These are phyloP conservation scores for Patella pellucida DNA, from an alignment of 2,888 invertebrate species.

Conservation along the genomic window DNA sequence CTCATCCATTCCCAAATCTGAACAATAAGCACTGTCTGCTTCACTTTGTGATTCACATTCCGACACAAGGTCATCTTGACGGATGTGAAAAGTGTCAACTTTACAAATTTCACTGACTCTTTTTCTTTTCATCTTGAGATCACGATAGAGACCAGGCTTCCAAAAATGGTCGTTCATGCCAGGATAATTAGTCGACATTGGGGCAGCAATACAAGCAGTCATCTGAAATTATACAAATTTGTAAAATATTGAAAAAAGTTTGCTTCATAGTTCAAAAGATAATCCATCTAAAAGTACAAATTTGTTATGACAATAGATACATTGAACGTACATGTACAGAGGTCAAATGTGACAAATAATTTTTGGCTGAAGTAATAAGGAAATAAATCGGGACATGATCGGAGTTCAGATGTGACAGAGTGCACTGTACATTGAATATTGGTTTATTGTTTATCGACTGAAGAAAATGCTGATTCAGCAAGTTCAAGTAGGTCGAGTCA, in stretches of 20 bases:
- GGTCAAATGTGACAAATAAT: too few relatives aligned
- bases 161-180: slow-evolving; percentile 13
- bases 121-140: slow-evolving; percentile 90
- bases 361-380: too few relatives aligned
- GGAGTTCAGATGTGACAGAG: too few relatives aligned
- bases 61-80: slow-evolving; percentile 27
- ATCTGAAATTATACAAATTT: slow-evolving; percentile 23
- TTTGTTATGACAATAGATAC: too few relatives aligned
- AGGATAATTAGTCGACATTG: slow-evolving; percentile 14
- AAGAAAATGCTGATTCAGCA: too few relatives aligned
- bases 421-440: too few relatives aligned
- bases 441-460: too few relatives aligned
- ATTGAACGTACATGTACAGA: too few relatives aligned
- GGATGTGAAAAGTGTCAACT: slow-evolving; percentile 73
- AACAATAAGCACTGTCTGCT: slow-evolving; percentile 32
- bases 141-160: slow-evolving; percentile 43
- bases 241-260: not conserved
- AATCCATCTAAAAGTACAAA: too few relatives aligned
- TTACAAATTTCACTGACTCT: slow-evolving; percentile 97
- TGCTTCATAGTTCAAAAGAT: too few relatives aligned
- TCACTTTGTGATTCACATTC: slow-evolving; percentile 50
- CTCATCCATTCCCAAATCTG: slow-evolving; percentile 42
- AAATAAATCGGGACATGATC: too few relatives aligned
- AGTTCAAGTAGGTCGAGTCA: too few relatives aligned
- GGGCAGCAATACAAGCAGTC: slow-evolving; percentile 24